A percentile compares a stretch with the other conserved stretches of the same genome.
Evolutionary conservation across 2,888 invertebrate genomes (phyloP).

Genomic region (Pseudococcus jackbeardsleyi): DNA sequence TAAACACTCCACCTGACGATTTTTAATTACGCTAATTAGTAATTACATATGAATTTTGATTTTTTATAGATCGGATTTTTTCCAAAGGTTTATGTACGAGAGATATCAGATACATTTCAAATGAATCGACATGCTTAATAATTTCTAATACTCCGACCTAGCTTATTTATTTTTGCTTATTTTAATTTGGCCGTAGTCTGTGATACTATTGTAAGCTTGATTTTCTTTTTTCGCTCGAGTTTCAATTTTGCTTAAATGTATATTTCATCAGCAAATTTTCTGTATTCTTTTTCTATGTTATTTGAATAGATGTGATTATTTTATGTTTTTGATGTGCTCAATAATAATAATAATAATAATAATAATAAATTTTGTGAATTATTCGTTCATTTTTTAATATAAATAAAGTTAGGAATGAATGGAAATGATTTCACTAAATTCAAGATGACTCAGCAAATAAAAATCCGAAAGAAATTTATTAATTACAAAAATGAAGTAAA

Average conservation of each 20-base stretch:
- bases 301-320: slow-evolving; percentile 9
- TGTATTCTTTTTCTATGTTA: slow-evolving; percentile 51
- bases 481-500: too few relatives aligned
- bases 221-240: slow-evolving; percentile 16
- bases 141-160: slow-evolving; percentile 12
- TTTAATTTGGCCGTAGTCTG: slow-evolving; percentile 60
- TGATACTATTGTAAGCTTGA: slow-evolving; percentile 62
- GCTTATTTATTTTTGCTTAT: slow-evolving; percentile 40
- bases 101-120: slow-evolving; percentile 68
- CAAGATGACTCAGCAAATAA: too few relatives aligned
- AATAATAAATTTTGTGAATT: not conserved
- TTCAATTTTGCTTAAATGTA: slow-evolving; percentile 46
- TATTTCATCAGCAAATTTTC: slow-evolving; percentile 8
- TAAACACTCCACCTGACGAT: too few relatives aligned
- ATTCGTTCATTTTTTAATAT: not conserved
- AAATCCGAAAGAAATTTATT: too few relatives aligned
- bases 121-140: slow-evolving; percentile 46
- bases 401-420: not conserved
- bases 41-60: too few relatives aligned
- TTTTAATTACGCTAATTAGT: too few relatives aligned
- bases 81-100: slow-evolving; percentile 82
- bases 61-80: slow-evolving; percentile 79
- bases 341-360: not conserved
- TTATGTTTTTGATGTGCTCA: slow-evolving; percentile 42
- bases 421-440: too few relatives aligned